Percentiles rank a stretch among this genome's conserved stretches.
Evolutionary conservation across 1,140 invertebrate species (phyloP).

Genomic region (Pachyrhynchus sulphureomaculatus): DNA sequence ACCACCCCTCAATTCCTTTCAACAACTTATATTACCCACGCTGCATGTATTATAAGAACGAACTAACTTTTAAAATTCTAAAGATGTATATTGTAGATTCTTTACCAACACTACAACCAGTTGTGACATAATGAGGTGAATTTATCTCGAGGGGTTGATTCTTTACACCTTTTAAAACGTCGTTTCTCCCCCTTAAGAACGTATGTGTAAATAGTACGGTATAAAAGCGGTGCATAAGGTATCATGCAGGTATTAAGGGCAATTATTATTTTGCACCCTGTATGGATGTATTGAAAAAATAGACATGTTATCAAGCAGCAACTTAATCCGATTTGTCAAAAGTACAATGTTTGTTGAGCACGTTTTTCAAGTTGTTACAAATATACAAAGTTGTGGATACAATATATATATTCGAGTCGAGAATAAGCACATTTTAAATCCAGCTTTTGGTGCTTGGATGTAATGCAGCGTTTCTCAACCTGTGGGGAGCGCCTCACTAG

Average conservation of each 20-base stretch:
- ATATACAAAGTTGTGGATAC: too few relatives aligned
- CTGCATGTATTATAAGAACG: not conserved
- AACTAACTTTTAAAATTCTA: constrained; percentile 22
- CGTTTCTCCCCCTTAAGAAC: constrained; percentile 26
- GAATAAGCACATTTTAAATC: too few relatives aligned
- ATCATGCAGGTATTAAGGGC: constrained; percentile 20
- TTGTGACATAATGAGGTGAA: constrained; percentile 30
- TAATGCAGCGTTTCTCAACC: too few relatives aligned
- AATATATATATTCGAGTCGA: too few relatives aligned
- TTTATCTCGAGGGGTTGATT: constrained; percentile 30
- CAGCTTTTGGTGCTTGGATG: too few relatives aligned
- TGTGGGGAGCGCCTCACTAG: too few relatives aligned
- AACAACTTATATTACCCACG: not conserved
- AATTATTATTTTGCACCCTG: constrained; percentile 12
- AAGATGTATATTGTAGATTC: constrained; percentile 20
- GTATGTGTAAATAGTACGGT: constrained; percentile 19
- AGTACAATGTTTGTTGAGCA: too few relatives aligned
- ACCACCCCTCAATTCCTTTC: constrained; percentile 13
- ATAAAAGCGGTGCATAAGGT: constrained; percentile 5
- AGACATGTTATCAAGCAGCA: too few relatives aligned
- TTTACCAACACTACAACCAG: constrained; percentile 27
- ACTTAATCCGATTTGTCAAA: too few relatives aligned
- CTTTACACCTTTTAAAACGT: constrained; percentile 30
- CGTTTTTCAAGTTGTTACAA: too few relatives aligned
- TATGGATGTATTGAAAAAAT: too few relatives aligned